Conservation (phyloP, 2,888 invertebrate species). For the Anoncus sp. region DNA sequence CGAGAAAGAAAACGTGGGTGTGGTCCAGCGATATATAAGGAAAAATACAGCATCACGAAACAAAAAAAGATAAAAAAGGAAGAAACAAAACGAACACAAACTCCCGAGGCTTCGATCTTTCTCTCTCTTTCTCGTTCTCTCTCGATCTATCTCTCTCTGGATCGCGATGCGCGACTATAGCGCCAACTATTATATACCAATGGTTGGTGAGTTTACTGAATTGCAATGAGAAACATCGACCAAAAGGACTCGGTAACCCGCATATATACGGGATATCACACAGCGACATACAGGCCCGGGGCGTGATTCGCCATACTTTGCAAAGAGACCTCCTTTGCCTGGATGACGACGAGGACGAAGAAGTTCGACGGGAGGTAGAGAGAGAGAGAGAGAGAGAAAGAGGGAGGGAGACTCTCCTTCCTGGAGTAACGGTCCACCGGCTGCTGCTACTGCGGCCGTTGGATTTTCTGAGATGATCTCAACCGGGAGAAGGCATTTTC, state of each 20-base stretch:
- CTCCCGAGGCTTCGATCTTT: constrained; percentile 5
- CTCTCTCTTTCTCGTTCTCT: too few relatives aligned
- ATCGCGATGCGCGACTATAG: constrained; percentile 5
- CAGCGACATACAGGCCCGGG: constrained; percentile 56
- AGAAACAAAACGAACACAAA: constrained; percentile 14
- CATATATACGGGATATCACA: constrained; percentile 63
- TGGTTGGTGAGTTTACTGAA: constrained; percentile 44
- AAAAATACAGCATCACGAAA: constrained; percentile 42
- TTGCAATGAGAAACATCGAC: constrained; percentile 62
- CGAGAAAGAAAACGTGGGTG: constrained; percentile 72
- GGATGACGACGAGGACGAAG: constrained; percentile 35
- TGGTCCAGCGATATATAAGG: constrained; percentile 68
- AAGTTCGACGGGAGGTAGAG: constrained; percentile 33
- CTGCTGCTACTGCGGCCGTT: constrained; percentile 51
- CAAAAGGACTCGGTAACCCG: constrained; percentile 73
- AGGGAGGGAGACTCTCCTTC: constrained; percentile 63
- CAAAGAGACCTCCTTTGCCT: constrained; percentile 49
- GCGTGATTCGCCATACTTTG: constrained; percentile 69
- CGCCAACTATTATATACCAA: constrained; percentile 22
- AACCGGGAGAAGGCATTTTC: constrained; percentile 41
- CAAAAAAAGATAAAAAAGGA: constrained; percentile 11
- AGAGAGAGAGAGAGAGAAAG: not conserved
- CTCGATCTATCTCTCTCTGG: not conserved
- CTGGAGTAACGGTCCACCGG: constrained; percentile 74
- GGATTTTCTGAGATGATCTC: constrained; percentile 43